Base-by-base conservation (phyloP, 1,140 invertebrate species). In the Drosophila guanche region DNA sequence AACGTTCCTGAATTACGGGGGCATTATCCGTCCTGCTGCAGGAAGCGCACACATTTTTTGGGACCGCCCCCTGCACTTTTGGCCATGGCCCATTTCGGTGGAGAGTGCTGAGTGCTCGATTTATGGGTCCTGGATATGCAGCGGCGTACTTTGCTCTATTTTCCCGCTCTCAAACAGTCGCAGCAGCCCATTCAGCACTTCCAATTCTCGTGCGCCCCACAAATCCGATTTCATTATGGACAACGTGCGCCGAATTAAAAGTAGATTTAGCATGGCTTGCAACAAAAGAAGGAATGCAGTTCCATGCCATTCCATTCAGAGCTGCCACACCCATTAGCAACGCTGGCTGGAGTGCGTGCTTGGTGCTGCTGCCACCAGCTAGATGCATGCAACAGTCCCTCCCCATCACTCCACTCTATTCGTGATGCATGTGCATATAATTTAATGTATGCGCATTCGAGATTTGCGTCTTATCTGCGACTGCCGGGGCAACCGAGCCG, bases 191-290 rank as follows among this genome's bases (percentile, higher is more conserved):
- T 52, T 54, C 27, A 56, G 10, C 29, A 48, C 20, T 37, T 46
- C 50, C 47, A 53, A 52, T 54, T 69, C 46, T 33, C 27, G 56
- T 50, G 40, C 46, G 52, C 42, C 83, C 69, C 74, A 68, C 78
- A 79, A 88, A 88, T 83, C 83, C 75, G 67, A 76, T 88, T 88
- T 86, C 78, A 88, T 88, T 88, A 88, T 88, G 83, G 78, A 88
- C 69, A 83, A 88, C 83, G 78, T 88, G 83, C 71, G 58, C 70
- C 54, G 83, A 79, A 88, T 88, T 83, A 88, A 88, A 76, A 83
- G 72, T 76, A 61, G 83, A 88, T 88, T 83, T 83, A 40, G 52
- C 61, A 20, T 61, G 66, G 52, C 61, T 56, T 51, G 37, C 58
- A 72, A 72, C 50, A 73, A 63, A 60, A 57, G 46, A 43, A 52